These are phyloP conservation scores for Amphiduros pacificus DNA, from an alignment of 2,888 invertebrate genomes.

Conservation along the genomic window DNA sequence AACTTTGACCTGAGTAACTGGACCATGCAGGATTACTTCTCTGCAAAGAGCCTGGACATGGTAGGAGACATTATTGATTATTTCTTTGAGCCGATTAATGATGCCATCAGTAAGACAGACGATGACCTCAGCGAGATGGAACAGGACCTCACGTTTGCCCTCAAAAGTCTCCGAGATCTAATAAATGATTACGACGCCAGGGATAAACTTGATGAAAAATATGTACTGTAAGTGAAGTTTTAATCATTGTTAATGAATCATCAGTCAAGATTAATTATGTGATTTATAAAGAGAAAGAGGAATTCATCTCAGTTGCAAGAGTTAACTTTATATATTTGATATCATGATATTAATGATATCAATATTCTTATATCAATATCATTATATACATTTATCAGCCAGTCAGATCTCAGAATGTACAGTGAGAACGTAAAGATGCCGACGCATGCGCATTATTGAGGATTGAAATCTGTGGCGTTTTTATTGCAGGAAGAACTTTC, in stretches of 20 bases:
- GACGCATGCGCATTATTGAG: neutral
- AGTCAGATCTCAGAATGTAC: no score
- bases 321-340: no score
- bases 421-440: neutral
- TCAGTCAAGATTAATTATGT: no score
- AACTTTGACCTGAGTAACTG: neutral
- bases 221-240: conserved; percentile 2
- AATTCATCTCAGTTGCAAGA: no score
- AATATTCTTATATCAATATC: no score
- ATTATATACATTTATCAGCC: no score
- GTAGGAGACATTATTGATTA: neutral
- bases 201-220: conserved; percentile 1
- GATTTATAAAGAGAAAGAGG: no score
- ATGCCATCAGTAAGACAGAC: conserved; percentile 2
- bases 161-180: conserved; percentile 2
- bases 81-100: conserved; percentile 4
- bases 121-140: neutral
- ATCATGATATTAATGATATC: no score
- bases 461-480: neutral
- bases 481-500: conserved; percentile 4
- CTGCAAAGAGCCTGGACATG: neutral
- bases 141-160: neutral
- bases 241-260: neutral
- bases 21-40: neutral
- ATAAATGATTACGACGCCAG: neutral